Conservation (phyloP, 2,113 vertebrate genomes). For the Sclerurus mexicanus region DNA sequence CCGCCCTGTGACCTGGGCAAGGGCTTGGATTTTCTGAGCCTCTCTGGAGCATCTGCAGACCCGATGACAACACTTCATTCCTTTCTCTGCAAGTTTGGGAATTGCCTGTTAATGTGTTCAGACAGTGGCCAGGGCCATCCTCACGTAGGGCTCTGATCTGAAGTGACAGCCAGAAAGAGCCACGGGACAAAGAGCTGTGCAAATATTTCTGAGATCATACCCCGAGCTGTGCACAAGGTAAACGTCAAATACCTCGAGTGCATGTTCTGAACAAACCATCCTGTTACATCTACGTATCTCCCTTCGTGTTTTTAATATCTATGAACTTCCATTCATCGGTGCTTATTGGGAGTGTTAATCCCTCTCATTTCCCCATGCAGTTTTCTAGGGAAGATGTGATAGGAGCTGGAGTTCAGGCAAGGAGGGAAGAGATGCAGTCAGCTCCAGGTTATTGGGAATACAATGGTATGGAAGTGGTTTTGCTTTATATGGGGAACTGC, state of each 20-base stretch:
- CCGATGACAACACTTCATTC: not conserved
- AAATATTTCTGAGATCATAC: not conserved
- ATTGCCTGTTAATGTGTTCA: not conserved
- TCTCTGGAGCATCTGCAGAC: not conserved
- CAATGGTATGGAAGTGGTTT: slow-evolving; percentile 39
- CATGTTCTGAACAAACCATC: not conserved
- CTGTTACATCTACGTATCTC: not conserved
- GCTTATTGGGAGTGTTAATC: not conserved
- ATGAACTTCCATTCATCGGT: not conserved
- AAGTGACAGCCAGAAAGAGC: not conserved
- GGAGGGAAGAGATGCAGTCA: not conserved
- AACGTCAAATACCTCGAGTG: not conserved
- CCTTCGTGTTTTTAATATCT: not conserved
- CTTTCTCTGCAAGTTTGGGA: not conserved
- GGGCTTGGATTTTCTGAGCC: not conserved
- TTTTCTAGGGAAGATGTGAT: not conserved
- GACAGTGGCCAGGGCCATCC: not conserved
- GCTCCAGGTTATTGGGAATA: not conserved
- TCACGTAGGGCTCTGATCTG: not conserved
- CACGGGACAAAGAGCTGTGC: not conserved
- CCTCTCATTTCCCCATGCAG: not conserved
- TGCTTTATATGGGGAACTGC: slow-evolving; percentile 52
- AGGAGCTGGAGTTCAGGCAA: not conserved
- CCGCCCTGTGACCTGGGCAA: not conserved
- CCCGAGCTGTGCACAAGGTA: not conserved